Evolutionary conservation across 2,113 vertebrate genomes (phyloP).

Genomic region (Rhinoderma darwinii): DNA sequence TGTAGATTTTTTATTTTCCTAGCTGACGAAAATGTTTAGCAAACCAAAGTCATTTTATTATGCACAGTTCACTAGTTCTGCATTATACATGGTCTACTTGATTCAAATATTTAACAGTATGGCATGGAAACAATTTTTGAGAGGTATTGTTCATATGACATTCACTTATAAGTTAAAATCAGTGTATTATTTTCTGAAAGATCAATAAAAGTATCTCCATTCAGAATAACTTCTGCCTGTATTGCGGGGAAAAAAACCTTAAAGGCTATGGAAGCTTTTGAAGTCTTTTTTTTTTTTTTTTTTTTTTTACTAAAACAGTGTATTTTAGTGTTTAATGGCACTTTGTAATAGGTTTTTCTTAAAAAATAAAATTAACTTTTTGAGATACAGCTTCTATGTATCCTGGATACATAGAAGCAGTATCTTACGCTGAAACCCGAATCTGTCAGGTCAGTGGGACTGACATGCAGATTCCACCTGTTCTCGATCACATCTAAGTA

Average conservation of each 20-base stretch:
- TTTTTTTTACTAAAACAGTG: too few species aligned
- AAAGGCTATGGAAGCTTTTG: too few species aligned
- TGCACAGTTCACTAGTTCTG: constrained; percentile 40
- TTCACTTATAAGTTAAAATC: background rate
- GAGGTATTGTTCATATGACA: background rate
- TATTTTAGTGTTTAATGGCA: too few species aligned
- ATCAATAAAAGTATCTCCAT: background rate
- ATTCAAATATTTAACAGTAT: constrained; percentile 33
- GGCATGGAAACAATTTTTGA: background rate
- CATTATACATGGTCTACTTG: constrained; percentile 28
- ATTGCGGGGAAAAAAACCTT: background rate
- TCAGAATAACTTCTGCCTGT: background rate
- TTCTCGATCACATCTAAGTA: too few species aligned
- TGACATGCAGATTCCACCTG: too few species aligned
- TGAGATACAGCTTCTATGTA: too few species aligned
- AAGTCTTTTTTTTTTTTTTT: too few species aligned
- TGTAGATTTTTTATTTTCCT: constrained; percentile 43
- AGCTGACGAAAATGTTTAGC: constrained; percentile 43
- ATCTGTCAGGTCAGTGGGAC: too few species aligned
- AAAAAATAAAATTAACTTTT: too few species aligned
- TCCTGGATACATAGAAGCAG: too few species aligned
- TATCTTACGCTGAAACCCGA: too few species aligned
- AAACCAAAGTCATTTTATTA: constrained; percentile 53
- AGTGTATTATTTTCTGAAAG: background rate
- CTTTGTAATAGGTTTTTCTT: too few species aligned